Evolutionary conservation across 2,797 vertebrate species (phyloP).

Genomic region (Mycteria americana): DNA sequence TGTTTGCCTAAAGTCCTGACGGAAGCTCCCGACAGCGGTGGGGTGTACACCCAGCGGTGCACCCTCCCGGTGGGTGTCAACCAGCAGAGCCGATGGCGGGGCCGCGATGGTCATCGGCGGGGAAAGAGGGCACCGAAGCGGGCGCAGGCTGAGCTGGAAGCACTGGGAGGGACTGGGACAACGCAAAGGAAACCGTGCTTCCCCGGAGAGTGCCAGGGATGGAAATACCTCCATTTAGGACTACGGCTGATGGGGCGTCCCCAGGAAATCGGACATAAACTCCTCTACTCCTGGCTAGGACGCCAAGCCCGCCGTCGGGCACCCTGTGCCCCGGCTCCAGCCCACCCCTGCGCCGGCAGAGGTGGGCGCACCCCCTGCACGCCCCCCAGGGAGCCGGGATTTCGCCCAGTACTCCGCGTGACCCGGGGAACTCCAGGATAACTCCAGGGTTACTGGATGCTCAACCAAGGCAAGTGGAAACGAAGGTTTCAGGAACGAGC

Average conservation of each 20-base stretch:
- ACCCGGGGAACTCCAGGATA: accelerated
- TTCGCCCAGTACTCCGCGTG: accelerated
- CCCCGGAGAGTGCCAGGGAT: accelerated
- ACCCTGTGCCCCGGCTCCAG: neutral
- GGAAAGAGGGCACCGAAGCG: neutral
- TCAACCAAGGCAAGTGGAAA: neutral
- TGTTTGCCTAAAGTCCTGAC: neutral
- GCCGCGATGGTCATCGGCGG: accelerated
- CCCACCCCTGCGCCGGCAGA: neutral
- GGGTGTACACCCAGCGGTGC: accelerated
- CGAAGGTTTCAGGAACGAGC: neutral
- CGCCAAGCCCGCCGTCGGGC: neutral
- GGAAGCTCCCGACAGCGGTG: neutral
- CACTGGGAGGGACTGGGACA: neutral
- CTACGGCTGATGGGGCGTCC: neutral
- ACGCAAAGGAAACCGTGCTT: neutral
- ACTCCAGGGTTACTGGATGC: neutral
- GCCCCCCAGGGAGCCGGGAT: neutral
- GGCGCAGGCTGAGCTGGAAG: neutral
- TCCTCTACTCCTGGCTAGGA: neutral
- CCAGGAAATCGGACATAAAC: accelerated
- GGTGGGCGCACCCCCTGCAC: neutral
- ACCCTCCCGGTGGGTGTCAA: neutral
- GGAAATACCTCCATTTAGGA: accelerated
- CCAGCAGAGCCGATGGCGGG: neutral